These are phyloP conservation scores for Lamprotornis superbus DNA, from an alignment of 2,113 vertebrate genomes.

Conservation along the genomic window DNA sequence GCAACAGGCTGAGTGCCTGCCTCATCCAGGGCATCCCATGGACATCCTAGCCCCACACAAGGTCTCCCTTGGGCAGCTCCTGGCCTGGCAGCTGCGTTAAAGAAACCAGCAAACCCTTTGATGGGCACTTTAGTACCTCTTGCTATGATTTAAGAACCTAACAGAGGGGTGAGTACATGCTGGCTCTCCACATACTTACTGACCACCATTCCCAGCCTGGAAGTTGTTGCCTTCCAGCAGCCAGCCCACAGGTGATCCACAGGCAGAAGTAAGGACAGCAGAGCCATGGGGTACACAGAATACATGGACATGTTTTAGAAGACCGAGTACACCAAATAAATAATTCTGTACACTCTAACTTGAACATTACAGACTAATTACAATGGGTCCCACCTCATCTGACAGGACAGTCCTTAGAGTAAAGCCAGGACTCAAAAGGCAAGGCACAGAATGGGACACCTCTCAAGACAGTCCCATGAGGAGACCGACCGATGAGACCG, in stretches of 20 bases:
- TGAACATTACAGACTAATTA: background rate
- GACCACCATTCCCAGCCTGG: background rate
- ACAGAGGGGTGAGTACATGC: background rate
- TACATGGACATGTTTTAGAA: slow-evolving; percentile 50
- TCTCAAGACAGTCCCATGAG: background rate
- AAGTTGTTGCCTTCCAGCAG: background rate
- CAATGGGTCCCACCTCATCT: background rate
- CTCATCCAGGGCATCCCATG: background rate
- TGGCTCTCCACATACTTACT: rapidly evolving
- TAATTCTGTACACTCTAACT: slow-evolving; percentile 67
- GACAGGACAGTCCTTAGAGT: background rate
- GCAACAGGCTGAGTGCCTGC: background rate
- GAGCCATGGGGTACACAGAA: slow-evolving; percentile 40
- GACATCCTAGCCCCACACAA: background rate
- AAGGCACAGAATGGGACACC: background rate
- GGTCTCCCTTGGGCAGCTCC: background rate
- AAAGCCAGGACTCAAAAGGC: background rate
- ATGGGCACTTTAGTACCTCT: background rate
- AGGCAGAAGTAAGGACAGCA: background rate
- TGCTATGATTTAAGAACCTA: rapidly evolving
- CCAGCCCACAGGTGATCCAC: rapidly evolving
- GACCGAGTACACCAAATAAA: slow-evolving; percentile 74
- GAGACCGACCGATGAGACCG: rapidly evolving
- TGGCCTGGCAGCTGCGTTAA: rapidly evolving
- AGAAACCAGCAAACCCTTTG: background rate